A percentile compares a stretch with the other conserved stretches of the same genome.
Evolutionary conservation across 2,888 invertebrate genomes (phyloP).

Genomic region (Xanthostigma xanthostigma): DNA sequence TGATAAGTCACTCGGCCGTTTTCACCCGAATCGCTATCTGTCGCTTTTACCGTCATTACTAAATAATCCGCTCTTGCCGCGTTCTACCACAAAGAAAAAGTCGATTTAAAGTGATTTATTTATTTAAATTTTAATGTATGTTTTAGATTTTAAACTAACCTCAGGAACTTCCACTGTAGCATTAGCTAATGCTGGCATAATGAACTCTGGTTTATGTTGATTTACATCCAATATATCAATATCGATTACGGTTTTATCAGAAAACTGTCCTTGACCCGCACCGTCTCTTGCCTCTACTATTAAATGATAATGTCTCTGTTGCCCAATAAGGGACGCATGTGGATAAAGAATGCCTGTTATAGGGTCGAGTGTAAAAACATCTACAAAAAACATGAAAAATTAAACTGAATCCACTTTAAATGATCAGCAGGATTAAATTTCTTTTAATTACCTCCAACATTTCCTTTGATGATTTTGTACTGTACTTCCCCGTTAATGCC

Average conservation of each 20-base stretch:
- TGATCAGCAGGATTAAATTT: constrained; percentile 15
- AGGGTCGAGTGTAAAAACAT: constrained; percentile 59
- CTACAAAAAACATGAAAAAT: constrained; percentile 26
- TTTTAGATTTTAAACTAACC: constrained; percentile 30
- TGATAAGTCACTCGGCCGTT: constrained; percentile 76
- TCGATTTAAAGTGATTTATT: not conserved
- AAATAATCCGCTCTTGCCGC: constrained; percentile 59
- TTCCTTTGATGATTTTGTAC: constrained; percentile 56
- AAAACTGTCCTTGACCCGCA: constrained; percentile 46
- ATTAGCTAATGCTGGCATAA: constrained; percentile 59
- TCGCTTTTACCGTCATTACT: constrained; percentile 67
- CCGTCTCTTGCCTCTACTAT: constrained; percentile 56
- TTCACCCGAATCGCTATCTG: constrained; percentile 67
- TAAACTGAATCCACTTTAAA: not conserved
- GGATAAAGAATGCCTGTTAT: constrained; percentile 72
- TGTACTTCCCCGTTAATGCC: constrained; percentile 62
- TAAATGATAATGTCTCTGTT: constrained; percentile 35
- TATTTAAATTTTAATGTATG: not conserved
- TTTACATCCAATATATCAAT: constrained; percentile 68
- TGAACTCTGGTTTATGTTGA: constrained; percentile 66
- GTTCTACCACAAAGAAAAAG: constrained; percentile 34
- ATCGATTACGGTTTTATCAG: constrained; percentile 54
- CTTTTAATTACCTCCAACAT: constrained; percentile 41
- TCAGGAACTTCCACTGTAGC: constrained; percentile 70
- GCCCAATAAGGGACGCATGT: constrained; percentile 51